Percentiles rank a stretch among this genome's conserved stretches.
Evolutionary conservation across 1,140 invertebrate genomes (phyloP).

Genomic region (Ridgeia piscesae): DNA sequence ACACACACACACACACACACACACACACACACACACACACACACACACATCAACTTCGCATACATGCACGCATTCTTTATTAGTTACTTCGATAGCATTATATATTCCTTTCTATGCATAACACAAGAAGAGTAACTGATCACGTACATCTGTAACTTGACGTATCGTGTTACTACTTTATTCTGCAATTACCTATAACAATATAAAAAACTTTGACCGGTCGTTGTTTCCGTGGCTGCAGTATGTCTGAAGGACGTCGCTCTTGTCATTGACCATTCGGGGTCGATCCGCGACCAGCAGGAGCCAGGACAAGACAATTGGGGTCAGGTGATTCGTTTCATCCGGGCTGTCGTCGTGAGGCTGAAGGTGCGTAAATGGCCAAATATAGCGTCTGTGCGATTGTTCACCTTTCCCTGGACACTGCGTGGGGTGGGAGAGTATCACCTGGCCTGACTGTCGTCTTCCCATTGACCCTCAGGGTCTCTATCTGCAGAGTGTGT

Average conservation of each 20-base stretch:
- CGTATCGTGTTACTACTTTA: neutral
- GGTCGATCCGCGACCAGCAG: slow-evolving; percentile 17
- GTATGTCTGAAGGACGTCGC: slow-evolving; percentile 16
- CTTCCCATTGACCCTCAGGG: too few relatives aligned
- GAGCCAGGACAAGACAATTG: neutral
- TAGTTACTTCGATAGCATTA: too few relatives aligned
- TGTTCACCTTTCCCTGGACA: too few relatives aligned
- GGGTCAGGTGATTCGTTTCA: neutral
- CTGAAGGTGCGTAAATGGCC: neutral
- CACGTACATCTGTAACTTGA: neutral
- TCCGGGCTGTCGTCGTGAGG: neutral
- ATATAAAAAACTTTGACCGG: neutral
- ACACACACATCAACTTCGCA: too few relatives aligned
- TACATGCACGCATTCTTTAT: too few relatives aligned
- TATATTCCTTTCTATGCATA: too few relatives aligned
- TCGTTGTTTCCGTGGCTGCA: neutral
- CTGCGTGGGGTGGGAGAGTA: too few relatives aligned
- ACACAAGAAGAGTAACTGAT: neutral
- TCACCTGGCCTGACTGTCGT: too few relatives aligned
- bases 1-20: neutral
- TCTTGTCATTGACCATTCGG: slow-evolving; percentile 21
- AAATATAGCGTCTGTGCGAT: too few relatives aligned
- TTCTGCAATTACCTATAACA: neutral
- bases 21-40: too few relatives aligned
- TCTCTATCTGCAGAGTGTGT: too few relatives aligned